A percentile compares a stretch with the other conserved stretches of the same genome.
phyloP scores from a whole-genome alignment of 2,888 invertebrate genomes.

The Chesias legatella region DNA sequence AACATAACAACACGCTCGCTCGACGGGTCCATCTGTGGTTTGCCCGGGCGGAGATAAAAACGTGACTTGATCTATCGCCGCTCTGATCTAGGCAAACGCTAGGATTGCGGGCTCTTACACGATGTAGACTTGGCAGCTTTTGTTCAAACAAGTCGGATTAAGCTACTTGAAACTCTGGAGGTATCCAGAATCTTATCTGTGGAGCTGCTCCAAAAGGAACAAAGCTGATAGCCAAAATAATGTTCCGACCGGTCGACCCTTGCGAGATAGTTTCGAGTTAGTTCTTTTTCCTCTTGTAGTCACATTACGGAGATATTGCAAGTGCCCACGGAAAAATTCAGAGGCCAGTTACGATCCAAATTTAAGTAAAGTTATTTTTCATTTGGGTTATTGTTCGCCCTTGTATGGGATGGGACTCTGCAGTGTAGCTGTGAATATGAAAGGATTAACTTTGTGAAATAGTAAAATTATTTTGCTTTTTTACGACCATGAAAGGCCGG shows the following conservation, averaged over 20 bases:
- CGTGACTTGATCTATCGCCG: conserved; percentile 47
- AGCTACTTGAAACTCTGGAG: conserved; percentile 6
- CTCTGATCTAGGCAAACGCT: conserved; percentile 32
- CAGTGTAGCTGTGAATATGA: conserved; percentile 15
- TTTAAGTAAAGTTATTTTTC: conserved; percentile 34
- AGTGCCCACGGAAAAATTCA: conserved; percentile 8
- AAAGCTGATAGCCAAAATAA: conserved; percentile 3
- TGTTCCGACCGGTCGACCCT: conserved; percentile 8
- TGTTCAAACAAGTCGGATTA: conserved; percentile 6
- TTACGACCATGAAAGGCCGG: conserved; percentile 14
- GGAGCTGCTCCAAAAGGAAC: conserved; percentile 1
- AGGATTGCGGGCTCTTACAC: conserved; percentile 9
- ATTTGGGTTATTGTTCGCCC: conserved; percentile 30
- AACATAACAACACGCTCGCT: conserved; percentile 24
- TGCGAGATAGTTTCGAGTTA: conserved; percentile 1
- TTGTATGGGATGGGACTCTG: conserved; percentile 8
- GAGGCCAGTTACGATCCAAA: conserved; percentile 31
- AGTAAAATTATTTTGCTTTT: conserved; percentile 20
- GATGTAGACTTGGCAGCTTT: conserved; percentile 4
- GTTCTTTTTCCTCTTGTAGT: conserved; percentile 2
- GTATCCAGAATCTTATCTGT: conserved; percentile 3
- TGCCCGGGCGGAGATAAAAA: conserved; percentile 34
- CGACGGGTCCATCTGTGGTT: conserved; percentile 21
- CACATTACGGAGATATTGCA: conserved; percentile 4
- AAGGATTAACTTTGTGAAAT: conserved; percentile 17